phyloP scores from a whole-genome alignment of 2,888 invertebrate genomes.

The Cantharis rufa region DNA sequence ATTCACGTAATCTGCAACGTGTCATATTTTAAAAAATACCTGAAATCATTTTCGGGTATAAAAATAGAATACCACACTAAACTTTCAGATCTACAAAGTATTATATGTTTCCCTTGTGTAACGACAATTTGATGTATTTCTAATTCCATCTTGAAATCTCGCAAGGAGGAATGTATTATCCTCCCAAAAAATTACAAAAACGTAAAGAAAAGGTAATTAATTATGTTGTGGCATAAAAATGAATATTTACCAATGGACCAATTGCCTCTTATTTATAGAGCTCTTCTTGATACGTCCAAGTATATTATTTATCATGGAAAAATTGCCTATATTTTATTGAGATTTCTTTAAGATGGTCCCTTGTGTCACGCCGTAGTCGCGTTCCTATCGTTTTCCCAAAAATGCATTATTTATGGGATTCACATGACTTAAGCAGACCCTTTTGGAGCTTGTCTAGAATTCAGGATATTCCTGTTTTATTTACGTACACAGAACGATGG shows the following conservation, averaged over 20 bases:
- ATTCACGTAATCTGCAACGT: background rate
- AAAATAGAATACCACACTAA: background rate
- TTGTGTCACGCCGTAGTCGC: slow-evolving; percentile 10
- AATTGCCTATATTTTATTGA: slow-evolving; percentile 20
- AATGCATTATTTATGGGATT: slow-evolving; percentile 17
- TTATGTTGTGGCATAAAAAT: background rate
- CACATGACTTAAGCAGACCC: slow-evolving; percentile 15
- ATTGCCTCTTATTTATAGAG: background rate
- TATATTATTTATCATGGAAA: slow-evolving; percentile 11
- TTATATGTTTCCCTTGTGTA: background rate
- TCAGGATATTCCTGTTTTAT: slow-evolving; percentile 13
- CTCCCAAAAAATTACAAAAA: background rate
- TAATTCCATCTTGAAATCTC: background rate
- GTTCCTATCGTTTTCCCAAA: slow-evolving; percentile 11
- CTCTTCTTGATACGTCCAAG: slow-evolving; percentile 1
- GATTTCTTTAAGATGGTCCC: slow-evolving; percentile 11
- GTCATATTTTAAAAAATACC: background rate
- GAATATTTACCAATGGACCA: background rate
- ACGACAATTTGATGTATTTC: background rate
- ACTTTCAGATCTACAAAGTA: background rate
- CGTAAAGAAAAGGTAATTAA: background rate
- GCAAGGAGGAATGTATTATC: background rate
- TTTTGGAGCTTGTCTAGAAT: slow-evolving; percentile 10
- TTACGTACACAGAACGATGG: slow-evolving; percentile 10
- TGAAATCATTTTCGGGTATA: background rate